Base-by-base conservation (phyloP, 2,113 vertebrate species). In the Zapornia atra region DNA sequence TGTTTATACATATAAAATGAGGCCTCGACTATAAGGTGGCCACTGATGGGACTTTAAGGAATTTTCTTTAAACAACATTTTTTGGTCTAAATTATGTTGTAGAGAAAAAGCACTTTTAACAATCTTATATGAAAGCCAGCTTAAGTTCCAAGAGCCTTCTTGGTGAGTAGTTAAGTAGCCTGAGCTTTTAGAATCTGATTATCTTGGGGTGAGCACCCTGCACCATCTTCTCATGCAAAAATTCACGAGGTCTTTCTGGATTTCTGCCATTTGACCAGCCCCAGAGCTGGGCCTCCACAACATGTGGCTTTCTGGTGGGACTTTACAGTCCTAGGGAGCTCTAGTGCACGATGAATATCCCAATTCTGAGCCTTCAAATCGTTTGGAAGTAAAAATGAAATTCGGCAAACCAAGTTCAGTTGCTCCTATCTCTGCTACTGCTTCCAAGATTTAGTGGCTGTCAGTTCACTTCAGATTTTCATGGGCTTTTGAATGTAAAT, bases 1-100 rank as follows among this genome's bases (percentile, higher is more conserved):
- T 94, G 88, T 56, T 84, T 92, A 72, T 93, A 29, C 42, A 70
- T 94, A 92, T 65, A 66, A 95, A 98, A 93, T 63, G 92, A 91
- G 68, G 83, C 59, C 82, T 94, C 54, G 33, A 28, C 50, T 28
- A 53, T 57, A 82, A 71, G 16, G 71, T 11, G 29, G n/a, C 15
- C 42, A 36, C 63, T 69, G 59, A 40, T 73, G 50, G 65, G 44
- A 53, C 18, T n/a, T 7, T 6, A 28, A 85, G 24, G 26, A n/a
- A 8, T 28, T 59, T 78, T 82, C 44, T 90, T 80, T 50, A 1
- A 19, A 40, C 0, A 0, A 0, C 5, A 85, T 22, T 19, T 0
- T 85, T 80, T 88, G 68, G 12, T 72, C 48, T 82, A 38, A 91
- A 76, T 48, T 38, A 1, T 33, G 8, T 33, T 90, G 18, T 44